Percentiles rank a stretch among this genome's conserved stretches.
phyloP scores from a whole-genome alignment of 2,113 vertebrate species.

The Strix uralensis region DNA sequence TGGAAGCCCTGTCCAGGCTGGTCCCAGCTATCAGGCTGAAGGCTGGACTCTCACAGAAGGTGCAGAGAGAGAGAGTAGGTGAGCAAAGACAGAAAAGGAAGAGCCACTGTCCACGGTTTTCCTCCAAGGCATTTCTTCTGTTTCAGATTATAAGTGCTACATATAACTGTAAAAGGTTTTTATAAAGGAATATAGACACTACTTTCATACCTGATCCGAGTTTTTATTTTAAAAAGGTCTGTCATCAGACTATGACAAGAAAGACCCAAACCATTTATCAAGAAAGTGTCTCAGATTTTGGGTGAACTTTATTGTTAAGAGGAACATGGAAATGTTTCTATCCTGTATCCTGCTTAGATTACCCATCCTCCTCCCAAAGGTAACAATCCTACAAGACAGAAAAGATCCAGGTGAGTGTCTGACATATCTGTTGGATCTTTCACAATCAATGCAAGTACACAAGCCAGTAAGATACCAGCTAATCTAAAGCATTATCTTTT shows the following conservation, averaged over 20 bases:
- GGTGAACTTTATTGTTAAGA: background rate
- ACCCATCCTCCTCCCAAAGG: background rate
- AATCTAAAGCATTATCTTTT: background rate
- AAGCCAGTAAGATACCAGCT: background rate
- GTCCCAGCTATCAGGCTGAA: background rate
- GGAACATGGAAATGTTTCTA: background rate
- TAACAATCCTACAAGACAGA: background rate
- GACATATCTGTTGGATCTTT: background rate
- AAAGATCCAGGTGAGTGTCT: background rate
- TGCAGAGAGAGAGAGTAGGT: background rate
- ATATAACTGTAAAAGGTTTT: background rate
- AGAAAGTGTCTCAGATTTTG: background rate
- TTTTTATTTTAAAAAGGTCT: background rate
- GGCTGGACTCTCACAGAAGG: background rate
- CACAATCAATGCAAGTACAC: background rate
- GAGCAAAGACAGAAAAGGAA: background rate
- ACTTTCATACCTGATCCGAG: background rate
- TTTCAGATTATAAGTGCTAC: background rate
- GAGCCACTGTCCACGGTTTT: background rate
- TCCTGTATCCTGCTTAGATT: background rate
- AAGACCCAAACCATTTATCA: background rate
- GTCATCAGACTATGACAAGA: background rate
- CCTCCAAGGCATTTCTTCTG: background rate
- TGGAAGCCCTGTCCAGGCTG: background rate
- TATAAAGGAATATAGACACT: background rate